Evolutionary conservation across 2,797 vertebrate species (phyloP), one percentile per base, ranked within the genome.

Genomic region (Huso huso): DNA sequence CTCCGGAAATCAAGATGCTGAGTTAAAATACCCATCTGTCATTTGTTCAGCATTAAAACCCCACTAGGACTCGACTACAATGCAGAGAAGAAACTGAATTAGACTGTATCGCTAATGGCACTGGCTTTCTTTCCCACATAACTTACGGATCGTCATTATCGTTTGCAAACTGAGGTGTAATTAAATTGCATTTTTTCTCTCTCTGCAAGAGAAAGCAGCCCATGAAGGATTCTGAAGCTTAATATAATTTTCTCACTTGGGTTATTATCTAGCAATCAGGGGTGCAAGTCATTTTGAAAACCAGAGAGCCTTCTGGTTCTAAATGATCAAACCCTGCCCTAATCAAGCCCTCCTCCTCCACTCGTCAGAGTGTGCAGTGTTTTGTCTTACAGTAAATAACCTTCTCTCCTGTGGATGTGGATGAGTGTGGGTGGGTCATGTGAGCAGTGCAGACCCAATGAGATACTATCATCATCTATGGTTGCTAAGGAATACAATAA

Each of bases 161-260:
- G 10, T 8, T 18, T 62, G 61, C 61, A 62, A 62, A 62, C 23
- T 62, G 61, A 12, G 61, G 61, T 62, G 61, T 62, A 62, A 62
- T 62, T 62, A 62, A 62, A 62, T 62, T 62, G 61, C 61, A 10
- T 37, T 13, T 62, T 62, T 62, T 10, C 23, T 62, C 11, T 23
- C 18, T 37, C 18, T 62, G 13, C 61, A 62, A 9, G 18, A 23
- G 18, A 37, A 37, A 48, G 61, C 18, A 62, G 18, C 10, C 18
- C 10, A n/a, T 62, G 61, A 62, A 62, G 18, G 61, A 62, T 37
- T 10, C 10, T 15, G 48, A 62, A 37, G 61, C 13, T 8, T 8
- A 62, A 2, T 23, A 18, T n/a, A 4, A 37, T 55, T 55, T 55
- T 55, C n/a, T n/a, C 53, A 55, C 1, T 10, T 10, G 61, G 18